A percentile compares a stretch with the other conserved stretches of the same genome.
These are phyloP conservation scores for Endomychus coccineus DNA, from an alignment of 2,888 invertebrate species.

Conservation along the genomic window DNA sequence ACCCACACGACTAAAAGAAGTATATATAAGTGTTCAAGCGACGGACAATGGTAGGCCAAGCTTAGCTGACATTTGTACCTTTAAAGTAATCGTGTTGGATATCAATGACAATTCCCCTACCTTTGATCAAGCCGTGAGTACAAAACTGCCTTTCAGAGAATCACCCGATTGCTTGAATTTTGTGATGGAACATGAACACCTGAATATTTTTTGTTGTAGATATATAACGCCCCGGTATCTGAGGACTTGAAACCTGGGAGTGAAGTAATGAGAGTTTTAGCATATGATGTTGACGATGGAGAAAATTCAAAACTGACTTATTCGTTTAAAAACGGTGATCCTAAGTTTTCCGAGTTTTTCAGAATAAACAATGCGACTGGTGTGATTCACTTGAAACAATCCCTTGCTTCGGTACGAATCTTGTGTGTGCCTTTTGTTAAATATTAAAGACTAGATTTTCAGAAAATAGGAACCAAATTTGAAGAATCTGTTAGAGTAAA, in stretches of 20 bases:
- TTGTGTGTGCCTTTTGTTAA: neutral
- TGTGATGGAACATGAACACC: too few species aligned
- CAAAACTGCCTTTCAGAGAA: too few species aligned
- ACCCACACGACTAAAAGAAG: constrained; percentile 74
- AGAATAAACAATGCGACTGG: constrained; percentile 75
- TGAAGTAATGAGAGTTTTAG: constrained; percentile 84
- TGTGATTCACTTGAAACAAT: constrained; percentile 51
- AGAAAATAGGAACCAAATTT: constrained; percentile 58
- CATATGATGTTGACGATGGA: constrained; percentile 87
- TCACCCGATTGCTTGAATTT: too few species aligned
- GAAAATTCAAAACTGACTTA: constrained; percentile 82
- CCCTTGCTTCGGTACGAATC: constrained; percentile 15
- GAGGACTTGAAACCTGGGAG: constrained; percentile 65
- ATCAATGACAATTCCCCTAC: constrained; percentile 86
- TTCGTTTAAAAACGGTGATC: constrained; percentile 47
- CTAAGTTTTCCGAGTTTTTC: constrained; percentile 59
- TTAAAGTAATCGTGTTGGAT: constrained; percentile 84
- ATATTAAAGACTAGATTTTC: too few species aligned
- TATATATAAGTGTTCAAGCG: constrained; percentile 81
- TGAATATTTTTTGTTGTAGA: constrained; percentile 39
- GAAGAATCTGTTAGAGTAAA: constrained; percentile 67
- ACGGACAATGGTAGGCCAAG: constrained; percentile 88
- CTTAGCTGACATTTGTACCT: constrained; percentile 87
- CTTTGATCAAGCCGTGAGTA: constrained; percentile 73
- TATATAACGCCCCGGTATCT: constrained; percentile 69